A percentile compares a stretch with the other conserved stretches of the same genome.
Evolutionary conservation across 2,113 vertebrate species (phyloP).

Genomic region (Recurvirostra avosetta): DNA sequence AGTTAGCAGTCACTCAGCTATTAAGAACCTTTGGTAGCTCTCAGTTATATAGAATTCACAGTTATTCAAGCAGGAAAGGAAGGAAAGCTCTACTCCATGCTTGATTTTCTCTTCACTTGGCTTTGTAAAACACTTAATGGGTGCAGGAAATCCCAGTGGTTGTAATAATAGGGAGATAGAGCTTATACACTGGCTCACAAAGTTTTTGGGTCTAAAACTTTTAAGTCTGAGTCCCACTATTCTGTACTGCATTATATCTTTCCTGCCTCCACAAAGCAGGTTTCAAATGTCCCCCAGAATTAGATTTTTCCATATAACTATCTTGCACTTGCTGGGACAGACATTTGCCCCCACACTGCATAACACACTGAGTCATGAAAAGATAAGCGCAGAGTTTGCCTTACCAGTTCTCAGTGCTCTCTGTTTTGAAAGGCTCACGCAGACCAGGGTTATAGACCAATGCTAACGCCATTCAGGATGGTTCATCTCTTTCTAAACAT

Average conservation of each 20-base stretch:
- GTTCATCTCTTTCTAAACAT: not conserved
- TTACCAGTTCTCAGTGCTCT: not conserved
- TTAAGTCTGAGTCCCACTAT: not conserved
- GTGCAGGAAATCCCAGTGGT: not conserved
- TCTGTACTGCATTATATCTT: not conserved
- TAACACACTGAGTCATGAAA: not conserved
- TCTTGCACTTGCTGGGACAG: not conserved
- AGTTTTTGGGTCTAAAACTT: not conserved
- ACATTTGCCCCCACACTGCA: not conserved
- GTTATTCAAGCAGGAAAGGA: not conserved
- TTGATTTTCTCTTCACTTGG: not conserved
- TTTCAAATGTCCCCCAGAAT: not conserved
- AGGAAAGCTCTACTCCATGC: not conserved
- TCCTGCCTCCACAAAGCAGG: not conserved
- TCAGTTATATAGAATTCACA: not conserved
- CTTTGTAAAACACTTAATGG: not conserved
- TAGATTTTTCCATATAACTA: fast-evolving
- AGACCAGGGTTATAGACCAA: not conserved
- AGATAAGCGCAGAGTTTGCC: not conserved
- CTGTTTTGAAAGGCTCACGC: not conserved
- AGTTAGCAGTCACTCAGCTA: too few species aligned
- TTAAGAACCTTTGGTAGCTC: too few species aligned
- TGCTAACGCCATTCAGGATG: not conserved
- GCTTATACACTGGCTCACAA: not conserved
- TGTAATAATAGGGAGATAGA: not conserved